Conservation (phyloP, 2,797 vertebrate genomes). For the Potorous gilbertii region DNA sequence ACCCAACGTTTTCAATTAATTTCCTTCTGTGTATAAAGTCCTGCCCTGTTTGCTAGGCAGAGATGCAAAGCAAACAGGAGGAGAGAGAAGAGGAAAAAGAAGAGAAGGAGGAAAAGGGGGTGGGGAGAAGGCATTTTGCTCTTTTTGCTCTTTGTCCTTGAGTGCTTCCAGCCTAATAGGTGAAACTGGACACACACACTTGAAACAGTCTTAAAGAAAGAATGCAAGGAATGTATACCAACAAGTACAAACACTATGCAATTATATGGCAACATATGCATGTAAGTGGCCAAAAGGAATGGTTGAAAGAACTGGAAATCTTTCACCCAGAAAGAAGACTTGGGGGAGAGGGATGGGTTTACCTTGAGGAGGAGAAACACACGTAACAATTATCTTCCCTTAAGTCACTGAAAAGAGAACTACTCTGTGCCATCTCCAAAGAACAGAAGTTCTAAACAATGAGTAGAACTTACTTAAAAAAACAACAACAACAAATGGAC, state of each 20-base stretch:
- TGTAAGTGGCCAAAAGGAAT: background rate
- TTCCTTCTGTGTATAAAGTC: background rate
- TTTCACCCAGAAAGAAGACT: background rate
- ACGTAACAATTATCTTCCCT: background rate
- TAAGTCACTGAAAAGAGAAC: background rate
- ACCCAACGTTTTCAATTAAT: background rate
- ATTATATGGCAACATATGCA: background rate
- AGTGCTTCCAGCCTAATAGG: slow-evolving; percentile 20
- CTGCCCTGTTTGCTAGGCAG: background rate
- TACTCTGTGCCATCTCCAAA: background rate
- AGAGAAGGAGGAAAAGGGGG: background rate
- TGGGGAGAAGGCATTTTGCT: background rate
- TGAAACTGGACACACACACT: background rate
- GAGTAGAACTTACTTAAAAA: background rate
- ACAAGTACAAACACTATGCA: background rate
- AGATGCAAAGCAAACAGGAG: background rate
- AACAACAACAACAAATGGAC: background rate
- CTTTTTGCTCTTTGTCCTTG: slow-evolving; percentile 21
- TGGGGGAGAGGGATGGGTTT: background rate
- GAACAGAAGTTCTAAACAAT: background rate
- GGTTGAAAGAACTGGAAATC: background rate
- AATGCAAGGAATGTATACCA: background rate
- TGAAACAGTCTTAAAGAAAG: background rate
- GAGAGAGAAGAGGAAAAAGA: background rate
- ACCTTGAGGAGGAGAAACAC: background rate